These are phyloP conservation scores for Fregetta grallaria DNA, from an alignment of 2,113 vertebrate genomes.

Conservation along the genomic window DNA sequence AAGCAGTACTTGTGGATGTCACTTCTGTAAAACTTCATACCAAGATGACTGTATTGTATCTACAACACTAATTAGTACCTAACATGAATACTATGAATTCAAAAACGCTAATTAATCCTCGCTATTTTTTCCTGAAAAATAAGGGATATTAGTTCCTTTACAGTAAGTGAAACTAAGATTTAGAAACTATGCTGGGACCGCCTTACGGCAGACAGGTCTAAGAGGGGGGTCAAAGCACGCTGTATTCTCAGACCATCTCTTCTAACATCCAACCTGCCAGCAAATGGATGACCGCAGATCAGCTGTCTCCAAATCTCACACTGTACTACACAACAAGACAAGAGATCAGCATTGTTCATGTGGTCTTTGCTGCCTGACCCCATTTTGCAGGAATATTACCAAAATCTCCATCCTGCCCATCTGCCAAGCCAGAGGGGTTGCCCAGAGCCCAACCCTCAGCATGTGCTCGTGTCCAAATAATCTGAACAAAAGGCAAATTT, in stretches of 20 bases:
- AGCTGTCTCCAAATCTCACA: background rate
- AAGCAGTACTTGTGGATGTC: background rate
- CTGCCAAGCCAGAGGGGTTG: background rate
- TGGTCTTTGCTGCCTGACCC: background rate
- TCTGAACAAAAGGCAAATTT: background rate
- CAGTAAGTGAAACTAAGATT: background rate
- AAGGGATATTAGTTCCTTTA: background rate
- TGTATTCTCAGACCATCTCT: background rate
- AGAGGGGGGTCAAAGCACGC: background rate
- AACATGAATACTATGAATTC: background rate
- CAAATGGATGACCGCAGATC: background rate
- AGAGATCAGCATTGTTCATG: background rate
- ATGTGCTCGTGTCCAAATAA: accelerated
- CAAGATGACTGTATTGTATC: background rate
- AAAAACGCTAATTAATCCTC: background rate
- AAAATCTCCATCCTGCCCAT: background rate
- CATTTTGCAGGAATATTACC: background rate
- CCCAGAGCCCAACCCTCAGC: background rate
- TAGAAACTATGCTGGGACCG: background rate
- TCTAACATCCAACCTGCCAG: background rate
- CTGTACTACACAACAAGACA: background rate
- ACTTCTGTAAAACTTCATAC: background rate
- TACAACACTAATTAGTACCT: background rate
- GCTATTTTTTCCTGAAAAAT: background rate
- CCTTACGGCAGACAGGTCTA: background rate